Conservation (phyloP, 2,797 vertebrate species). For the Sebastes matsubarae region DNA sequence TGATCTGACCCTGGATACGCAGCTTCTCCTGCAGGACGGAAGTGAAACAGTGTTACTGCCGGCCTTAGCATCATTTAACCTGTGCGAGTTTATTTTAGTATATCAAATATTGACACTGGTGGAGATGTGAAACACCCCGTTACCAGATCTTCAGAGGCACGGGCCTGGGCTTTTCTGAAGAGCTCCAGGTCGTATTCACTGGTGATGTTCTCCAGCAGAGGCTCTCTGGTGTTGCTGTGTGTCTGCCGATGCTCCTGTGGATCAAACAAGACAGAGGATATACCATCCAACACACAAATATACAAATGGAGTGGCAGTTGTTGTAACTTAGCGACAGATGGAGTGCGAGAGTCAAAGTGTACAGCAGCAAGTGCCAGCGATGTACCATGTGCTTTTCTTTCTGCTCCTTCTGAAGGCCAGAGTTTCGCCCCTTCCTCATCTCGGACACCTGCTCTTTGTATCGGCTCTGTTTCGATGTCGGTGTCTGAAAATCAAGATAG, state of each 20-base stretch:
- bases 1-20: constrained; percentile 94
- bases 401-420: constrained; percentile 94
- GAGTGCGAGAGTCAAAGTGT: background rate
- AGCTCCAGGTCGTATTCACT: constrained; percentile 98
- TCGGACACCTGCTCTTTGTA: constrained; percentile 98
- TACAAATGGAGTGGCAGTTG: background rate
- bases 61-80: background rate
- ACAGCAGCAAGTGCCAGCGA: background rate
- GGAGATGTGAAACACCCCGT: constrained; percentile 34
- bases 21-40: constrained; percentile 93
- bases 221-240: constrained; percentile 91
- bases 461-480: constrained; percentile 92
- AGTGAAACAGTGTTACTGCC: background rate
- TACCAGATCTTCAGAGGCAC: constrained; percentile 97
- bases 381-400: constrained; percentile 98
- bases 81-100: background rate
- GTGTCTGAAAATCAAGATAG: constrained; percentile 80
- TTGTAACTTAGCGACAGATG: background rate
- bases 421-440: constrained; percentile 95
- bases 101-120: background rate
- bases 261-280: background rate
- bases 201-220: constrained; percentile 96
- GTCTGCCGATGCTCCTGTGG: constrained; percentile 93
- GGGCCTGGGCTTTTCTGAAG: constrained; percentile 96
- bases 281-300: background rate